A percentile compares a stretch with the other conserved stretches of the same genome.
Conservation (phyloP, 2,113 vertebrate genomes). For the Cryptotis parvus region DNA sequence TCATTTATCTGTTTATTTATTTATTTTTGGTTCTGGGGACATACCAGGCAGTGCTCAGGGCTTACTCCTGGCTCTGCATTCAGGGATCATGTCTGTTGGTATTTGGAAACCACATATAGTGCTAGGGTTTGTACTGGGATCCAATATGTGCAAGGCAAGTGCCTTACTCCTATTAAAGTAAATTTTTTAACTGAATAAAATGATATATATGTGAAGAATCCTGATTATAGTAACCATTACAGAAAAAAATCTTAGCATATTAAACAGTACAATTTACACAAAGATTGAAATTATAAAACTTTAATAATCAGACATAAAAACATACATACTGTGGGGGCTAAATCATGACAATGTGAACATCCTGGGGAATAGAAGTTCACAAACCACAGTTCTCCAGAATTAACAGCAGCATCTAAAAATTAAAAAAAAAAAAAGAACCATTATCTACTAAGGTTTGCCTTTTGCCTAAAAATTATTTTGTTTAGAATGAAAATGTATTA, state of each 20-base stretch:
- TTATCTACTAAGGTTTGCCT: slow-evolving; percentile 13
- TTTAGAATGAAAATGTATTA: slow-evolving; percentile 22
- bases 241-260: slow-evolving; percentile 2
- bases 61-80: too few relatives aligned
- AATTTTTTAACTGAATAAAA: neutral
- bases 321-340: slow-evolving; percentile 94
- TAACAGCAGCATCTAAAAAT: slow-evolving; percentile 93
- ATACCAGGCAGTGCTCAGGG: too few relatives aligned
- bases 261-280: slow-evolving; percentile 7
- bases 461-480: slow-evolving; percentile 48
- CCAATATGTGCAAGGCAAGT: too few relatives aligned
- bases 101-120: too few relatives aligned
- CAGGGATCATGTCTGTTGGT: too few relatives aligned
- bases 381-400: slow-evolving; percentile 98
- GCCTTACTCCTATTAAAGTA: too few relatives aligned
- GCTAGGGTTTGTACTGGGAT: too few relatives aligned
- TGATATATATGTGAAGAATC: neutral
- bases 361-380: slow-evolving; percentile 98
- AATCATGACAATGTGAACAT: slow-evolving; percentile 97
- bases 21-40: too few relatives aligned
- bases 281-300: slow-evolving; percentile 31
- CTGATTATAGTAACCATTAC: neutral
- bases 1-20: too few relatives aligned
- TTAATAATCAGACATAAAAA: slow-evolving; percentile 39
- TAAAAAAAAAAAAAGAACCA: slow-evolving; percentile 23